Conservation (phyloP, 1,140 invertebrate genomes). For the Drosophila prosaltans region DNA sequence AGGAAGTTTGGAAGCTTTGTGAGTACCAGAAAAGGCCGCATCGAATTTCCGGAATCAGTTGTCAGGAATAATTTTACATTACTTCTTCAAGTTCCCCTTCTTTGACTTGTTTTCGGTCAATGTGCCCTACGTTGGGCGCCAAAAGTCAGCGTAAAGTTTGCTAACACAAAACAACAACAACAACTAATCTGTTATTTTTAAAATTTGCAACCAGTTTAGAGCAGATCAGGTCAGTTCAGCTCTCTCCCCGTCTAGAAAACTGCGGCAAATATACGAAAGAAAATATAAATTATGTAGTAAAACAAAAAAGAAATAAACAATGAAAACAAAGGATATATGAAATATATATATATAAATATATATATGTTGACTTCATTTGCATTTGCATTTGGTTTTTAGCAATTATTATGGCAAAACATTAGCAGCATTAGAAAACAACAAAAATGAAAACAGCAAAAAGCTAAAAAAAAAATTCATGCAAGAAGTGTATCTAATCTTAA, state of each 20-base stretch:
- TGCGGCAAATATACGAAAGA: constrained; percentile 31
- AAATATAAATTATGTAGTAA: constrained; percentile 17
- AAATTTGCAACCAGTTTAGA: constrained; percentile 17
- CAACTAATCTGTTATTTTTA: constrained; percentile 22
- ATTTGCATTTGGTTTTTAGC: constrained; percentile 54
- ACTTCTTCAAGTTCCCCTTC: background rate
- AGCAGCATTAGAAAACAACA: constrained; percentile 41
- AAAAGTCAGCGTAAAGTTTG: constrained; percentile 12
- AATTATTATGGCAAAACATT: constrained; percentile 41
- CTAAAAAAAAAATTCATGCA: constrained; percentile 36
- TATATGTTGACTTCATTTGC: constrained; percentile 49
- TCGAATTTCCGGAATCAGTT: background rate
- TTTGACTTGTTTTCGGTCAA: background rate
- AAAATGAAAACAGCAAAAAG: constrained; percentile 28
- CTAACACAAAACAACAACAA: constrained; percentile 6
- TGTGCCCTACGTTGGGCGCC: background rate
- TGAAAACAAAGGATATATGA: constrained; percentile 30
- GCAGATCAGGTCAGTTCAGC: constrained; percentile 16
- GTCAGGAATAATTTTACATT: background rate
- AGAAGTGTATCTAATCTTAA: constrained; percentile 49
- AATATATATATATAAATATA: constrained; percentile 35
- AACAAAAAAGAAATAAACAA: constrained; percentile 17
- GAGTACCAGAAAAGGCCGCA: background rate
- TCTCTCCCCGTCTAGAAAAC: constrained; percentile 43
- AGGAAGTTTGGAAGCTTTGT: background rate